Evolutionary conservation across 2,888 invertebrate genomes (phyloP), one percentile per base, ranked within the genome.

Genomic region (Drosophila borborema): DNA sequence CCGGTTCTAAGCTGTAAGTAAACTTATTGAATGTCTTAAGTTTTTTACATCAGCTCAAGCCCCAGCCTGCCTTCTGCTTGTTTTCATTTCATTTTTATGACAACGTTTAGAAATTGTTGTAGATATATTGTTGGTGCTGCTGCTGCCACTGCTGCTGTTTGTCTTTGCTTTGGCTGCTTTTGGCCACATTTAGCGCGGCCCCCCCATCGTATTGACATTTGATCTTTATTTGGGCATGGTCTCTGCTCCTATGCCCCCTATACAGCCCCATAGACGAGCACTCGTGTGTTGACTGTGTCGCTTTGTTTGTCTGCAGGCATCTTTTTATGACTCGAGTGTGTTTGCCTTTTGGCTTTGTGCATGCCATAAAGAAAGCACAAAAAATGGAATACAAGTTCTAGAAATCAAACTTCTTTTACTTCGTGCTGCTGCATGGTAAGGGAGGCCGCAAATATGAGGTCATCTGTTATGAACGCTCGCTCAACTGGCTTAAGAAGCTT

Each of bases 261-360:
- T n/a, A 1, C 34, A 7, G 5, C 34, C 20, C 36, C 18, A 3
- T 18, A 10, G 31, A n/a, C 34, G 18, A n/a, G 45, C 23, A 67
- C 58, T 70, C 71, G 67, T 77, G 59, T 80, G 76, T 77, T 72
- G 72, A 75, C 77, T 84, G 80, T 80, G 81, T 84, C 77, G 88
- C 85, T 88, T 81, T 91, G 91, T 91, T 91, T 91, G 91, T 90
- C 90, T 89, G 82, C 88, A 77, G 92, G 91, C 92, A 91, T 91
- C 92, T 92, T 91, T 91, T 91, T 91, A 92, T 91, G 92, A 89
- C 91, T 92, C 91, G 90, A 92, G 93, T 92, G 90, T 92, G 93
- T 92, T 92, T 92, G 92, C 91, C 92, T 91, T 93, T 91, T 90
- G 93, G 93, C 93, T 92, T 92, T 92, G 70, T 81, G 67, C 91